Conservation (phyloP, 2,113 vertebrate genomes). For the Recurvirostra avosetta region DNA sequence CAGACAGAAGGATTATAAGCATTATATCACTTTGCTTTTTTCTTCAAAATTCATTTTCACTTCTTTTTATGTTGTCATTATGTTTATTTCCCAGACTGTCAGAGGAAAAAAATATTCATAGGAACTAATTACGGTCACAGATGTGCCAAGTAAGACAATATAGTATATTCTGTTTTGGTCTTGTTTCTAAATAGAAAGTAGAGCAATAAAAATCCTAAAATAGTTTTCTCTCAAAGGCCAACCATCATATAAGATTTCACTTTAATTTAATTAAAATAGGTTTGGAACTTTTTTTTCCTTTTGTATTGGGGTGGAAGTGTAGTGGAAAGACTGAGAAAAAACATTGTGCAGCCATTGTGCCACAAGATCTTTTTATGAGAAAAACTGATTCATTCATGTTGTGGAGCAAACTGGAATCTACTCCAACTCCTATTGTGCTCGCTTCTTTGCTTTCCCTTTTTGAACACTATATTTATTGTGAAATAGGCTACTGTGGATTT, state of each 20-base stretch:
- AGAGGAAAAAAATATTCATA: neutral
- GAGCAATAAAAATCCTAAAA: neutral
- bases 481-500: neutral
- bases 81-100: neutral
- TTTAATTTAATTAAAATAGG: neutral
- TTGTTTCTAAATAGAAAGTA: neutral
- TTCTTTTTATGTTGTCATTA: neutral
- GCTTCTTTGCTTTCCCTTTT: neutral
- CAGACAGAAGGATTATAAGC: neutral
- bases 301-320: neutral
- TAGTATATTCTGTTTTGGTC: neutral
- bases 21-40: neutral
- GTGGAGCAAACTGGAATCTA: neutral
- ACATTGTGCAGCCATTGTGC: accelerated
- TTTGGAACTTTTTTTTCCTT: neutral
- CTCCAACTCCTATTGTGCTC: neutral
- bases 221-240: neutral
- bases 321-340: neutral
- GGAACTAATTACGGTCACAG: neutral
- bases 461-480: neutral
- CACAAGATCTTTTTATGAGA: neutral
- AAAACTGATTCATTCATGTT: neutral
- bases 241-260: neutral
- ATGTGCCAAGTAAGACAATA: neutral
- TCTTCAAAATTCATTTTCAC: neutral